Conservation (phyloP, 2,888 invertebrate species). For the Drosophila kanekoi region DNA sequence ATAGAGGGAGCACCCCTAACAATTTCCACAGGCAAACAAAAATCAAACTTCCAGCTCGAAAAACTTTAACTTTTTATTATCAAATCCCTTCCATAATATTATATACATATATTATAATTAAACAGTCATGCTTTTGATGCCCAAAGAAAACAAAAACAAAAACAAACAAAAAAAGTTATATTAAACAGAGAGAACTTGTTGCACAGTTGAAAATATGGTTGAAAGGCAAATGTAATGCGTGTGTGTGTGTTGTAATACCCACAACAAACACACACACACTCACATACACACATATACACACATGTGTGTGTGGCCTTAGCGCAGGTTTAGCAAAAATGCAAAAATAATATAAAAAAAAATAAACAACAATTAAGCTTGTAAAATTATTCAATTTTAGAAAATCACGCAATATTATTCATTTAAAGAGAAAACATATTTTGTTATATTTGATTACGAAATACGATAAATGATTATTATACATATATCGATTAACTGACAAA, state of each 20-base stretch:
- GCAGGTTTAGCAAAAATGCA: constrained; percentile 15
- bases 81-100: constrained; percentile 36
- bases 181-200: constrained; percentile 46
- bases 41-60: constrained; percentile 56
- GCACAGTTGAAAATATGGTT: constrained; percentile 31
- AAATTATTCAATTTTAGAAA: constrained; percentile 49
- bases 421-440: constrained; percentile 52
- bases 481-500: constrained; percentile 60
- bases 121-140: constrained; percentile 78
- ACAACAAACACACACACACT: constrained; percentile 1
- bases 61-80: constrained; percentile 26
- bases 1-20: constrained; percentile 16
- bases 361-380: constrained; percentile 36
- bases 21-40: constrained; percentile 46
- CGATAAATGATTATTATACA: constrained; percentile 81
- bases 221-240: constrained; percentile 11
- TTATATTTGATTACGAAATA: constrained; percentile 66
- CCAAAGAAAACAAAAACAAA: constrained; percentile 58
- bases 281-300: neutral
- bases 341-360: constrained; percentile 5
- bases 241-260: neutral
- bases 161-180: constrained; percentile 11
- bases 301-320: neutral
- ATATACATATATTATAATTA: constrained; percentile 53
- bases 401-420: constrained; percentile 75